Evolutionary conservation across 2,888 invertebrate species (phyloP).

Genomic region (Phytoseiulus persimilis): DNA sequence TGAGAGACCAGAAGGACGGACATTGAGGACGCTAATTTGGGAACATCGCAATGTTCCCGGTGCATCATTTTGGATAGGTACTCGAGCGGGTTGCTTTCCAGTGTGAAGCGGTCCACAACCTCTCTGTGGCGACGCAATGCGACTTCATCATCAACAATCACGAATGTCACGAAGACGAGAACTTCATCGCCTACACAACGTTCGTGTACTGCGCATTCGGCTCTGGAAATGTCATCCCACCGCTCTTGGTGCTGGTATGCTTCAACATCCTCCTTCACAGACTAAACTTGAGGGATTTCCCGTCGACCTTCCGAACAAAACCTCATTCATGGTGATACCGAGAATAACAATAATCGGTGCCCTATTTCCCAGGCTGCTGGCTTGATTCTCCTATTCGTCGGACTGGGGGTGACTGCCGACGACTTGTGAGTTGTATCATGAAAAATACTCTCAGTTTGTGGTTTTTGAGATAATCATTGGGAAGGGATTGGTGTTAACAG

Average conservation of each 20-base stretch:
- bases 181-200: slow-evolving; percentile 50
- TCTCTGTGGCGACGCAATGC: slow-evolving; percentile 46
- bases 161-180: slow-evolving; percentile 50
- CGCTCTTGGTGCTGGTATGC: slow-evolving; percentile 48
- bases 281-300: no score
- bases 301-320: no score
- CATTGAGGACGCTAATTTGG: no score
- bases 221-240: slow-evolving; percentile 45
- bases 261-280: not conserved
- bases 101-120: slow-evolving; percentile 39
- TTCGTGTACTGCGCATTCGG: slow-evolving; percentile 50
- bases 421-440: slow-evolving; percentile 55
- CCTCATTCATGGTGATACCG: no score
- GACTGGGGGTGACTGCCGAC: slow-evolving; percentile 56
- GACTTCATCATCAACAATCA: slow-evolving; percentile 48
- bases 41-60: no score
- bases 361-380: not conserved
- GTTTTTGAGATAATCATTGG: slow-evolving; percentile 13
- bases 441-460: no score
- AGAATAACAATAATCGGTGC: slow-evolving; percentile 12
- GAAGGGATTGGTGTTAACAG: not conserved
- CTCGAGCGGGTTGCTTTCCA: not conserved
- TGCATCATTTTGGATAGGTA: no score
- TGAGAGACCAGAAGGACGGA: no score
- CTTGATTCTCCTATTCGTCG: slow-evolving; percentile 54